A percentile compares a stretch with the other conserved stretches of the same genome.
These are phyloP conservation scores for Callorhinus ursinus DNA, from an alignment of 2,113 vertebrate genomes.

Conservation along the genomic window DNA sequence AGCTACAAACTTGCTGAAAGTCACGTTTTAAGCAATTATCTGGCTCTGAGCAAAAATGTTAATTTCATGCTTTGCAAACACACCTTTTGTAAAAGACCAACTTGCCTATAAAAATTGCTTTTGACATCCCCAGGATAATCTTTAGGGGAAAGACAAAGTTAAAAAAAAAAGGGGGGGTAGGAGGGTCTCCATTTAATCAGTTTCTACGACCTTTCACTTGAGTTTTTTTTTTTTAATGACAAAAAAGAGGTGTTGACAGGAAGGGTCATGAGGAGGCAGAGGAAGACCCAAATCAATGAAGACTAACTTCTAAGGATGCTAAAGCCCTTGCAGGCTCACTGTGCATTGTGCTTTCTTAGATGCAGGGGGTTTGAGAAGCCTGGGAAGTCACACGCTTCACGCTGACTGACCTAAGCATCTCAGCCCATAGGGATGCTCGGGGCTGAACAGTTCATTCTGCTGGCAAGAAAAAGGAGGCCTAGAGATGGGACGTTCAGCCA, in stretches of 20 bases:
- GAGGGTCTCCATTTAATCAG: neutral
- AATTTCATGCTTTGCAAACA: constrained; percentile 90
- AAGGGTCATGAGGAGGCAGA: neutral
- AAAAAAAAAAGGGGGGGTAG: neutral
- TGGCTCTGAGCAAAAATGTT: constrained; percentile 85
- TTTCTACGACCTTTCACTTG: constrained; percentile 39
- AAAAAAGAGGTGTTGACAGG: neutral
- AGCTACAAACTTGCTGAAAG: constrained; percentile 81
- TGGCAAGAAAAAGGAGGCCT: neutral
- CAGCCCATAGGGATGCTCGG: neutral
- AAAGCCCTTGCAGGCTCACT: neutral
- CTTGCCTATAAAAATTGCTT: constrained; percentile 80
- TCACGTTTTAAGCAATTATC: constrained; percentile 84
- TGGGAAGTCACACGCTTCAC: neutral
- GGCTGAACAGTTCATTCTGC: neutral
- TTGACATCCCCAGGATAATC: constrained; percentile 80
- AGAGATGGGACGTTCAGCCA: neutral
- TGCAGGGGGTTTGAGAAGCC: neutral
- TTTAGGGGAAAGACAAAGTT: constrained; percentile 55
- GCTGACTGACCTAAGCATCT: neutral
- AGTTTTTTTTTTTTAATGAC: neutral
- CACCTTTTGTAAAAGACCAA: constrained; percentile 83
- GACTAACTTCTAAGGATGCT: constrained; percentile 14
- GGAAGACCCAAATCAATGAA: neutral
- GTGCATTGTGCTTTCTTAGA: neutral